These are phyloP conservation scores for Coelinius sp. DNA, from an alignment of 2,888 invertebrate species.

Conservation along the genomic window DNA sequence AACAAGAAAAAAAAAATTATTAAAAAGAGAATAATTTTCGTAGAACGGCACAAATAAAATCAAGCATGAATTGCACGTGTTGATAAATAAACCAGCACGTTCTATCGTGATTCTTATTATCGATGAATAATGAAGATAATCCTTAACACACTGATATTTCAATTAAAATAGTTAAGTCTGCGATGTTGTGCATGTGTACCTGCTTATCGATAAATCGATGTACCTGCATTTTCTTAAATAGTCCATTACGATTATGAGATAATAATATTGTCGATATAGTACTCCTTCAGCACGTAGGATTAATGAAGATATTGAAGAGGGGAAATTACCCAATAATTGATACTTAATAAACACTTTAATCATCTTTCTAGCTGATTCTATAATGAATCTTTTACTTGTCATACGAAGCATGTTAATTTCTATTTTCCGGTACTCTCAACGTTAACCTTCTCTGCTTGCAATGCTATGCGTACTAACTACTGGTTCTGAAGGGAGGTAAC, in stretches of 20 bases:
- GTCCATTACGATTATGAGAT: slow-evolving; percentile 31
- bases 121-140: background rate
- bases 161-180: slow-evolving; percentile 43
- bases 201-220: slow-evolving; percentile 48
- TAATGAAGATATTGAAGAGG: background rate
- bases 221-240: slow-evolving; percentile 47
- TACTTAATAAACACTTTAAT: no score
- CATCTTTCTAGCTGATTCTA: background rate
- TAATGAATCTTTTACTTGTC: slow-evolving; percentile 25
- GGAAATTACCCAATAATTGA: background rate
- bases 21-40: slow-evolving; percentile 5
- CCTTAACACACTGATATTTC: slow-evolving; percentile 21
- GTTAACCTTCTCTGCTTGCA: slow-evolving; percentile 66
- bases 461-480: slow-evolving; percentile 70
- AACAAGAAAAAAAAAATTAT: background rate
- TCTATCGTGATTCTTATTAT: slow-evolving; percentile 39
- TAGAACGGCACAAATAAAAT: slow-evolving; percentile 28
- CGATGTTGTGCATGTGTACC: slow-evolving; percentile 58
- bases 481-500: slow-evolving; percentile 70
- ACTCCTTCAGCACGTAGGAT: slow-evolving; percentile 27
- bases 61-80: slow-evolving; percentile 41
- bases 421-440: slow-evolving; percentile 57
- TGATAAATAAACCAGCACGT: slow-evolving; percentile 43
- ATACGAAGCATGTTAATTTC: slow-evolving; percentile 51
- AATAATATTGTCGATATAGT: background rate